Evolutionary conservation across 1,140 invertebrate species (phyloP), one percentile per base, ranked within the genome.

Genomic region (Drosophila biarmipes): DNA sequence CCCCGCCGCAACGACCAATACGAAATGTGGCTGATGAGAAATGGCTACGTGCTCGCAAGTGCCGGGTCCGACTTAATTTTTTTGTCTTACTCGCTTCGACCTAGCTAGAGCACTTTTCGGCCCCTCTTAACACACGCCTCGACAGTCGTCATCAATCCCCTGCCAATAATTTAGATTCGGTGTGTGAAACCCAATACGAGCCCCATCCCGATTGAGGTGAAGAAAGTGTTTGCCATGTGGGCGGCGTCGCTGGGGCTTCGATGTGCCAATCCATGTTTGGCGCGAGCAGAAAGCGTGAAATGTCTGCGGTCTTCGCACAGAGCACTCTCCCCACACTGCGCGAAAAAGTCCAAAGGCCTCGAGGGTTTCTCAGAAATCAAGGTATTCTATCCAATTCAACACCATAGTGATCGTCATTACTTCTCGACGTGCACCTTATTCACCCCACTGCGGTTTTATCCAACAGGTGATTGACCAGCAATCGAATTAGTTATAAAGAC

Each of bases 401-500:
- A 6, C 14, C 6, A 1, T 38, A 38, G 1, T 38, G 8, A 38
- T 15, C n/a, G 6, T n/a, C n/a, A 8, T 15, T 40, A 40, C 21
- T 53, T 51, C 45, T 29, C 11, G 0, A 40, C 29, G 14, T 29
- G 12, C 15, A 2, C 15, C 24, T 4, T 35, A 14, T 42, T 15
- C 17, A 5, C 24, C 7, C 42, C 19, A 5, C 42, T 24, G 42
- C 42, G 19, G 19, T 14, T 21, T 12, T 34, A 11, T 48, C 6
- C 19, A 12, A 12, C 12, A 1, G 31, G 8, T 40, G 34, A 52
- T 24, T 57, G 57, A 38, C 40, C 48, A 42, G 38, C 42, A 43
- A 63, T 57, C 54, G 80, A 73, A 73, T 86, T 77, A 63, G 72
- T 45, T 85, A 80, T 80, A 73, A 69, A 74, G 78, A 71, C 63